These are phyloP conservation scores for Onychomys torridus DNA, from an alignment of 2,797 vertebrate species.

Conservation along the genomic window DNA sequence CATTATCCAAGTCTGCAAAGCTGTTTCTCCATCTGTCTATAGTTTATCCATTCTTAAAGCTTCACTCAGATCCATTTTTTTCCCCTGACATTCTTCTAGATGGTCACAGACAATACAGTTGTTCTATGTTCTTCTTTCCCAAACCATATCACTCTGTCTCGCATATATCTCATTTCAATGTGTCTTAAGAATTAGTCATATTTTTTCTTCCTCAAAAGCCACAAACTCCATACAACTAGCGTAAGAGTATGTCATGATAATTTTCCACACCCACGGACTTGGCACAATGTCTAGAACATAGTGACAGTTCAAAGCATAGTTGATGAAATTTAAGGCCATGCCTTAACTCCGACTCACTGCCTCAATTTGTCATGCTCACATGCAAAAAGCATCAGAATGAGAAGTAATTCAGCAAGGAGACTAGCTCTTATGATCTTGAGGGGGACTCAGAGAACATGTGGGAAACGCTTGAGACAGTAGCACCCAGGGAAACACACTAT, in stretches of 20 bases:
- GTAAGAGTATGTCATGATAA: not conserved
- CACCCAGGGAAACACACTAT: not conserved
- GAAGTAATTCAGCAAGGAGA: not conserved
- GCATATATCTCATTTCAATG: not conserved
- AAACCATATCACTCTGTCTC: not conserved
- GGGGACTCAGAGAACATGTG: not conserved
- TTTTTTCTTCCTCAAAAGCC: not conserved
- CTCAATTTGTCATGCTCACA: not conserved
- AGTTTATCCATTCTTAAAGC: not conserved
- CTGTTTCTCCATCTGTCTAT: not conserved
- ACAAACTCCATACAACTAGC: not conserved
- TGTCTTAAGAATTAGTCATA: not conserved
- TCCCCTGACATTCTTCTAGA: not conserved
- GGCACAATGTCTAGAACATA: not conserved
- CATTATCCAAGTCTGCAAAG: not conserved
- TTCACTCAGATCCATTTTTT: not conserved
- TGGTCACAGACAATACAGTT: not conserved
- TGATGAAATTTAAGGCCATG: not conserved
- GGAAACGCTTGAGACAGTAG: not conserved
- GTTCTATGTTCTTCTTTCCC: not conserved
- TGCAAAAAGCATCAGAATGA: not conserved
- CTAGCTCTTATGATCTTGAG: not conserved
- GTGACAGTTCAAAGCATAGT: not conserved
- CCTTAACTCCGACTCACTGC: not conserved
- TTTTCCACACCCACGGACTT: not conserved